Evolutionary conservation across 1,140 invertebrate species (phyloP).

Genomic region (Mycetomoellerius zeteki): DNA sequence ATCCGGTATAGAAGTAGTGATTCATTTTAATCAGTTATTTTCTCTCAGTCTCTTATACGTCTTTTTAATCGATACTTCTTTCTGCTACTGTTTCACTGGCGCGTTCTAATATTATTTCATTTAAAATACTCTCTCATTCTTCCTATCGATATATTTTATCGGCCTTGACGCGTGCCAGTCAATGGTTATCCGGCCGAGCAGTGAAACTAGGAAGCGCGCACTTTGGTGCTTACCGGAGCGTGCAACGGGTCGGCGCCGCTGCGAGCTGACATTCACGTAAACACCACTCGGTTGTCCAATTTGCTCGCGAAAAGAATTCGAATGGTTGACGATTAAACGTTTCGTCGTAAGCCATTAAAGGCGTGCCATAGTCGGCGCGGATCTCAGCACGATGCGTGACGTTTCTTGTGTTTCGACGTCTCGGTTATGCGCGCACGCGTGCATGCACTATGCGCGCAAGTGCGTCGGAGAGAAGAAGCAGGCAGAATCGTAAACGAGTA

Average conservation of each 20-base stretch:
- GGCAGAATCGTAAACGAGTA: conserved; percentile 48
- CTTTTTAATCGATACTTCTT: not conserved
- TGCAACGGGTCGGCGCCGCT: conserved; percentile 8
- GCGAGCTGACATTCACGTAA: conserved; percentile 58
- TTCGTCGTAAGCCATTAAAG: conserved; percentile 66
- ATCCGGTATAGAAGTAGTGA: not conserved
- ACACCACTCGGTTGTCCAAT: conserved; percentile 59
- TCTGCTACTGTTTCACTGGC: no score
- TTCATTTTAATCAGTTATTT: not conserved
- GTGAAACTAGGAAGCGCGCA: conserved; percentile 56
- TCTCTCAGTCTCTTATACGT: not conserved
- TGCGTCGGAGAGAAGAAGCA: conserved; percentile 17
- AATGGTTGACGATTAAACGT: conserved; percentile 69
- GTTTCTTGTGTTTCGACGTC: conserved; percentile 30
- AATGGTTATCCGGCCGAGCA: conserved; percentile 45
- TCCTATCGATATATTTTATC: not conserved
- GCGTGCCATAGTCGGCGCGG: conserved; percentile 12
- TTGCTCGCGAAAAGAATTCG: conserved; percentile 56
- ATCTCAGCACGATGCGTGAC: conserved; percentile 14
- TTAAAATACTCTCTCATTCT: not conserved
- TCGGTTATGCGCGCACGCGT: conserved; percentile 26
- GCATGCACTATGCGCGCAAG: conserved; percentile 26
- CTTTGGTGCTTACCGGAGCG: conserved; percentile 3
- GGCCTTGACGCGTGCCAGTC: conserved; percentile 17
- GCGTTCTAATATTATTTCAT: not conserved